Evolutionary conservation across 2,113 vertebrate species (phyloP).

Genomic region (Otis tarda): DNA sequence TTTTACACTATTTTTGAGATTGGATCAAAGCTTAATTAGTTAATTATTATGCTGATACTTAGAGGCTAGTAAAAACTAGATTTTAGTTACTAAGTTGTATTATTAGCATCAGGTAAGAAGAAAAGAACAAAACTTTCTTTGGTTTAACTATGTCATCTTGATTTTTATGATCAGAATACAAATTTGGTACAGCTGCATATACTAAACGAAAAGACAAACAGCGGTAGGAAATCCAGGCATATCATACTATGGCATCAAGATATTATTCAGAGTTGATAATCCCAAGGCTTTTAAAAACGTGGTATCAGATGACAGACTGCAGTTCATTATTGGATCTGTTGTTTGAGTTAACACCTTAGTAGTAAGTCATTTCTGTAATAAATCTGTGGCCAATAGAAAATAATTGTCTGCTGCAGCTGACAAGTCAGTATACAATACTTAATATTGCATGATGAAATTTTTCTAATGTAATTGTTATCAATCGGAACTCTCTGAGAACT

Average conservation of each 20-base stretch:
- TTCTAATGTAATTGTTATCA: conserved; percentile 16
- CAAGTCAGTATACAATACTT: neutral
- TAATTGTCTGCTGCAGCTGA: neutral
- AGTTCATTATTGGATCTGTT: neutral
- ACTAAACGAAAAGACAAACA: neutral
- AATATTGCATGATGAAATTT: conserved; percentile 20
- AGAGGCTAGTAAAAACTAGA: neutral
- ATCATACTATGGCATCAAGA: neutral
- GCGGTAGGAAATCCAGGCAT: neutral
- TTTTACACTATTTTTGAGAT: neutral
- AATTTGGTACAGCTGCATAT: neutral
- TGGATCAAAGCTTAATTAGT: neutral
- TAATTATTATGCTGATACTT: neutral
- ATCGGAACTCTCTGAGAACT: neutral
- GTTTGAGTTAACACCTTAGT: neutral
- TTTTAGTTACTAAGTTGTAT: neutral
- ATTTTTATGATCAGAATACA: neutral
- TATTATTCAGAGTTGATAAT: neutral
- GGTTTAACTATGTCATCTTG: neutral
- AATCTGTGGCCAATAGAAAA: neutral
- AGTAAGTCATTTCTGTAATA: neutral
- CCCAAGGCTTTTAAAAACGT: neutral
- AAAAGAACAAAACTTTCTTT: neutral
- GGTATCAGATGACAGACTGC: neutral
- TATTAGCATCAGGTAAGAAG: neutral